Evolutionary conservation across 64 coral and sea anemone genomes (phyloP).

Genomic region (Stylophora pistillata): DNA sequence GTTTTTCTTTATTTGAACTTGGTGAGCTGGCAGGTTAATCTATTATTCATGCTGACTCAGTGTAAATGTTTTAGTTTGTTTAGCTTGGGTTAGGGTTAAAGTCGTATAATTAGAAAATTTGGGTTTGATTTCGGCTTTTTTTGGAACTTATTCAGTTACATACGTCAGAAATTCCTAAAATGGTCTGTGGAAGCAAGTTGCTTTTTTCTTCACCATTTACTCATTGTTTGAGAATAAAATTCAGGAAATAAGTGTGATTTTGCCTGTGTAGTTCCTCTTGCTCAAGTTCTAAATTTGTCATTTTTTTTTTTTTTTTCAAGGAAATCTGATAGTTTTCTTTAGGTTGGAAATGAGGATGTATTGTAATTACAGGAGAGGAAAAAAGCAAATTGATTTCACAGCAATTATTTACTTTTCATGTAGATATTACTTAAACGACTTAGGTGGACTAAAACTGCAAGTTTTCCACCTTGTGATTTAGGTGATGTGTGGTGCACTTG

Average conservation of each 20-base stretch:
- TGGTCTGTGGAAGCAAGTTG: neutral
- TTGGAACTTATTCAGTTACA: neutral
- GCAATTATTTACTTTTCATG: too few species aligned
- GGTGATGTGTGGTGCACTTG: constrained; percentile 48
- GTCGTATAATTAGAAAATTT: neutral
- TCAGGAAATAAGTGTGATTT: too few species aligned
- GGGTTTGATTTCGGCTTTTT: neutral
- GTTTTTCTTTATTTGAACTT: neutral
- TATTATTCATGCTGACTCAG: constrained; percentile 28
- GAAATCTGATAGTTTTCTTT: too few species aligned
- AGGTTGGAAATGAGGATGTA: too few species aligned
- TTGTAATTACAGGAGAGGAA: too few species aligned
- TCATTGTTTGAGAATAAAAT: too few species aligned
- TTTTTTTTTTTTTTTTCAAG: too few species aligned
- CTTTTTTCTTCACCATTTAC: neutral
- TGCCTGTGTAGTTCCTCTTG: too few species aligned
- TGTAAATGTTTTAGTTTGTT: neutral
- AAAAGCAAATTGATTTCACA: too few species aligned
- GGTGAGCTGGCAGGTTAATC: constrained; percentile 36
- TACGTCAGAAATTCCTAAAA: neutral
- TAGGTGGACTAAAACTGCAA: constrained; percentile 25
- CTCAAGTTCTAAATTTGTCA: too few species aligned
- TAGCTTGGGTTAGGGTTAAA: neutral
- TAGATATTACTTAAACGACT: neutral
- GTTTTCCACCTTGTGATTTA: constrained; percentile 31